Evolutionary conservation across 2,113 vertebrate species (phyloP).

Genomic region (Chascanopsetta lugubris): DNA sequence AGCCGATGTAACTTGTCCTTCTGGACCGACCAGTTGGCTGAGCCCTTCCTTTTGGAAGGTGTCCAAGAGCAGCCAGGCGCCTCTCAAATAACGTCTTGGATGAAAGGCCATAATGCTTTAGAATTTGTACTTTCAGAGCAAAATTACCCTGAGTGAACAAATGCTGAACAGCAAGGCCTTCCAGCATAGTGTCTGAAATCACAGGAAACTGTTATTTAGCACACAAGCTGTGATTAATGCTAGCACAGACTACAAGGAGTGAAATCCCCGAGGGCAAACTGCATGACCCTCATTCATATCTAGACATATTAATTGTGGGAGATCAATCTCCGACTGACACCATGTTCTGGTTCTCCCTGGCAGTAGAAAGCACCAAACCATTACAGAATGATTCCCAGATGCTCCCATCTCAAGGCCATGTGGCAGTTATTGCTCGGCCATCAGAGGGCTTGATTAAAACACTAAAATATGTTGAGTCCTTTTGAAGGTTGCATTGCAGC

Average conservation of each 20-base stretch:
- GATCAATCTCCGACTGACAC: neutral
- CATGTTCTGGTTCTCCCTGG: no score
- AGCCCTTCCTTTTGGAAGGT: constrained; percentile 54
- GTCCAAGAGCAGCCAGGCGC: constrained; percentile 49
- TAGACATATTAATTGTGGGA: neutral
- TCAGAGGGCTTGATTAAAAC: constrained; percentile 30
- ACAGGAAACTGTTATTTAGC: no score
- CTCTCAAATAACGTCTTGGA: constrained; percentile 28
- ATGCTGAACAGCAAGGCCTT: neutral
- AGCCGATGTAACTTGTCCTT: constrained; percentile 54
- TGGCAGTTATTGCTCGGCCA: neutral
- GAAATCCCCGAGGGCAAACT: neutral
- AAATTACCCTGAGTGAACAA: no score
- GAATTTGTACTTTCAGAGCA: no score
- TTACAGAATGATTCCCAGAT: neutral
- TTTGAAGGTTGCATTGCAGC: constrained; percentile 15
- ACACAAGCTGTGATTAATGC: no score
- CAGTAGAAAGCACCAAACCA: no score
- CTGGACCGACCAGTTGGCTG: constrained; percentile 59
- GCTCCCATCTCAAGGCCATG: neutral
- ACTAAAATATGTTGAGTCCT: constrained; percentile 8
- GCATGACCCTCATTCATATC: neutral
- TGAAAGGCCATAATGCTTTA: constrained; percentile 18
- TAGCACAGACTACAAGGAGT: neutral
- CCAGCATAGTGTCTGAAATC: neutral